These are phyloP conservation scores for Wiebesia pumilae DNA, from an alignment of 1,140 invertebrate genomes.

Conservation along the genomic window DNA sequence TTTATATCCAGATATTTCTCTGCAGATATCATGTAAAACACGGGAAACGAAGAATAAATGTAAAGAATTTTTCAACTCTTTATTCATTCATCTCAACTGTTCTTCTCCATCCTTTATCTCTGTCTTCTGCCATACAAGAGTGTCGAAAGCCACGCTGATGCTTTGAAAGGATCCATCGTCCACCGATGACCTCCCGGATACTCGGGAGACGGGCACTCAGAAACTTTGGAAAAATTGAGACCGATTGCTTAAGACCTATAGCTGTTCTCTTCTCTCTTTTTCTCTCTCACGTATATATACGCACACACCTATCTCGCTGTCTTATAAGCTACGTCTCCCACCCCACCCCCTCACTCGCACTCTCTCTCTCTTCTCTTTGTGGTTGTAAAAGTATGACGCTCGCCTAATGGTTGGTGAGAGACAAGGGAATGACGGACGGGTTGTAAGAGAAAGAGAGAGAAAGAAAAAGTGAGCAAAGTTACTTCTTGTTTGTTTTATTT, in stretches of 20 bases:
- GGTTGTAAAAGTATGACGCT: not conserved
- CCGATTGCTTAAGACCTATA: slow-evolving; percentile 49
- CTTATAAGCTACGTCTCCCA: too few species aligned
- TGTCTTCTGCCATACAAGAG: not conserved
- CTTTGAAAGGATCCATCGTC: not conserved
- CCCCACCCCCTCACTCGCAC: too few species aligned
- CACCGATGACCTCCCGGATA: slow-evolving; percentile 43
- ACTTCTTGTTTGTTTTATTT: not conserved
- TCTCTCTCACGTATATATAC: not conserved
- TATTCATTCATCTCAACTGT: not conserved
- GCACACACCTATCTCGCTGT: not conserved
- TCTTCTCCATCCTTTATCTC: slow-evolving; percentile 25
- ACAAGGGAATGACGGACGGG: not conserved
- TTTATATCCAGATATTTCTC: not conserved
- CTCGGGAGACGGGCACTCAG: slow-evolving; percentile 53
- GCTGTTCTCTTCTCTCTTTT: not conserved
- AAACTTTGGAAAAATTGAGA: slow-evolving; percentile 62
- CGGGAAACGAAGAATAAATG: not conserved
- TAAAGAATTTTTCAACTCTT: slow-evolving; percentile 16
- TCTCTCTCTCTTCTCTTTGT: not conserved
- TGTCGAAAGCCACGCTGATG: slow-evolving; percentile 9
- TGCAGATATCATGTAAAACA: not conserved
- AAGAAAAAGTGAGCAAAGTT: not conserved
- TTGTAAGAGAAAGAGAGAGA: not conserved
- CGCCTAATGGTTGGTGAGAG: not conserved